Evolutionary conservation across 1,140 invertebrate genomes (phyloP).

Genomic region (Adelges cooleyi): DNA sequence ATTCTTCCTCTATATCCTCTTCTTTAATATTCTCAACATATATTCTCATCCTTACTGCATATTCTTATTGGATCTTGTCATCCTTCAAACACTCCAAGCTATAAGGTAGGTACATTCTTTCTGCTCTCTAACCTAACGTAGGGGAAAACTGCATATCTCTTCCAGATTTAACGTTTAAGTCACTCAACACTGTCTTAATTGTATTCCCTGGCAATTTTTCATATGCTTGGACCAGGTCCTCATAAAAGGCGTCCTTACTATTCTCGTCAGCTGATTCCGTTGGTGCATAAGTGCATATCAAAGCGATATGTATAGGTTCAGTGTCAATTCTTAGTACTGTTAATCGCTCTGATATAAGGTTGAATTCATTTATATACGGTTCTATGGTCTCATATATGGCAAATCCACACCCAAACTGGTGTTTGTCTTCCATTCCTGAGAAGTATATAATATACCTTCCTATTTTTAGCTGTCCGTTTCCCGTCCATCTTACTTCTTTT

Average conservation of each 20-base stretch:
- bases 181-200: slow-evolving; percentile 27
- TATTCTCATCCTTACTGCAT: too few species aligned
- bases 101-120: too few species aligned
- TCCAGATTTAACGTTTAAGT: slow-evolving; percentile 30
- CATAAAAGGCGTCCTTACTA: slow-evolving; percentile 30
- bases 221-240: not conserved
- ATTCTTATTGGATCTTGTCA: too few species aligned
- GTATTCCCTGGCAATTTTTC: slow-evolving; percentile 23
- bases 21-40: not conserved
- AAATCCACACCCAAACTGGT: not conserved
- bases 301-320: slow-evolving; percentile 26
- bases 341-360: too few species aligned
- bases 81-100: too few species aligned
- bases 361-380: too few species aligned
- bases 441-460: not conserved
- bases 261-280: slow-evolving; percentile 29
- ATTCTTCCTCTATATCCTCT: not conserved
- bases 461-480: too few species aligned
- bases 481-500: not conserved
- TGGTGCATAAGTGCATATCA: slow-evolving; percentile 27
- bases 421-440: not conserved
- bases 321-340: slow-evolving; percentile 14
- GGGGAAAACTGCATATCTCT: slow-evolving; percentile 6
- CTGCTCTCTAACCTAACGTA: too few species aligned
- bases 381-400: too few species aligned